phyloP scores from a whole-genome alignment of 2,113 vertebrate genomes.

The Dasyurus viverrinus region DNA sequence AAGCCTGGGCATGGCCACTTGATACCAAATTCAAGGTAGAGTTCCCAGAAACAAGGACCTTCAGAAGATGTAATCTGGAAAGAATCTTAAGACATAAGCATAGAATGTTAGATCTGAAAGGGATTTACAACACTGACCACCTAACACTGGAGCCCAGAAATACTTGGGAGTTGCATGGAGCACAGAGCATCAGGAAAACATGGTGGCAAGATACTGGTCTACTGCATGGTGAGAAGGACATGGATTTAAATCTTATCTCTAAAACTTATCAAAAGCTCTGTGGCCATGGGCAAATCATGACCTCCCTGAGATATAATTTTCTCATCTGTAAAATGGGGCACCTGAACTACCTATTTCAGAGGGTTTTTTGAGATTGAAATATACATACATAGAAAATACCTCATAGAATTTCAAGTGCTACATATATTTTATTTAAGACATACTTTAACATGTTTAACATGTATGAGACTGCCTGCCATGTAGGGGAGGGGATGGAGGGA shows the following conservation, averaged over 20 bases:
- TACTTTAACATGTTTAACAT: too few species aligned
- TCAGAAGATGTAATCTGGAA: neutral
- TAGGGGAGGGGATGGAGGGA: too few species aligned
- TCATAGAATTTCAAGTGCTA: neutral
- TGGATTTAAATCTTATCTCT: neutral
- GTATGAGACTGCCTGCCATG: too few species aligned
- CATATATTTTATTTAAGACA: neutral
- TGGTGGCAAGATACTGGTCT: neutral
- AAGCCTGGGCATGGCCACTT: neutral
- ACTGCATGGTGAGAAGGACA: neutral
- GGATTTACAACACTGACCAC: neutral
- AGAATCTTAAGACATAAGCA: neutral
- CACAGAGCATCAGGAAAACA: neutral
- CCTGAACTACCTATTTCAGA: fast-evolving
- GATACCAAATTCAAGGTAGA: neutral
- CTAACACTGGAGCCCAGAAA: neutral
- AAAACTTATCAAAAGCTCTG: too few species aligned
- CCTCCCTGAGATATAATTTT: neutral
- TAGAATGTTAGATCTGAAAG: too few species aligned
- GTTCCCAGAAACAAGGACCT: neutral
- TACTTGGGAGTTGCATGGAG: neutral
- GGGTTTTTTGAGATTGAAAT: neutral
- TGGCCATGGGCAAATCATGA: neutral
- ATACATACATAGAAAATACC: neutral
- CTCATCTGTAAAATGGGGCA: neutral